Evolutionary conservation across 2,113 vertebrate genomes (phyloP).

Genomic region (Thermophis baileyi): DNA sequence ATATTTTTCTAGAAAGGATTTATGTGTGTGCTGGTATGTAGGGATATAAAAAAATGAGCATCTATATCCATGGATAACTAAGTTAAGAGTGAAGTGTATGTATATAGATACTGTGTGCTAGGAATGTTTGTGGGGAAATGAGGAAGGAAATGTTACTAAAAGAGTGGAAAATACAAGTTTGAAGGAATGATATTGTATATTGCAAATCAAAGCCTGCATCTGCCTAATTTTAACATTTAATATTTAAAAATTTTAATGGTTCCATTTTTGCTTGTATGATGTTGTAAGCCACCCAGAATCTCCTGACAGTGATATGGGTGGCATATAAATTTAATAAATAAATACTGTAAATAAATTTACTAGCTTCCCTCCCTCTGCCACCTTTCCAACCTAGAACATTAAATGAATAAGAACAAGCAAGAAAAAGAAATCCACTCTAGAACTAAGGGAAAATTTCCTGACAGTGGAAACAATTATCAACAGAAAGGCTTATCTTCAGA

Average conservation of each 20-base stretch:
- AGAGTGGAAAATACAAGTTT: neutral
- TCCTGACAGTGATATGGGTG: neutral
- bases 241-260: neutral
- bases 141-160: neutral
- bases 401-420: neutral
- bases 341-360: neutral
- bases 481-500: neutral
- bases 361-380: neutral
- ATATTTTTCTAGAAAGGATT: neutral
- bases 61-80: neutral
- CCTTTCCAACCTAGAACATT: neutral
- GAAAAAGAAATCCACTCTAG: neutral
- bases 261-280: neutral
- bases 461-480: neutral
- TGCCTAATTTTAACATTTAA: neutral
- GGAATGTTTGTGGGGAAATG: neutral
- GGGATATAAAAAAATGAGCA: neutral
- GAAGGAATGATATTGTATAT: neutral
- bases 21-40: neutral
- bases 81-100: neutral
- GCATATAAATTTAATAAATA: neutral
- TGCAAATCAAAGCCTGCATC: neutral
- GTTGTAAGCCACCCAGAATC: neutral
- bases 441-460: neutral
- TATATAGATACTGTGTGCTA: neutral